Base-by-base conservation (phyloP, 2,888 invertebrate genomes). In the Gisinianus flammeolus region DNA sequence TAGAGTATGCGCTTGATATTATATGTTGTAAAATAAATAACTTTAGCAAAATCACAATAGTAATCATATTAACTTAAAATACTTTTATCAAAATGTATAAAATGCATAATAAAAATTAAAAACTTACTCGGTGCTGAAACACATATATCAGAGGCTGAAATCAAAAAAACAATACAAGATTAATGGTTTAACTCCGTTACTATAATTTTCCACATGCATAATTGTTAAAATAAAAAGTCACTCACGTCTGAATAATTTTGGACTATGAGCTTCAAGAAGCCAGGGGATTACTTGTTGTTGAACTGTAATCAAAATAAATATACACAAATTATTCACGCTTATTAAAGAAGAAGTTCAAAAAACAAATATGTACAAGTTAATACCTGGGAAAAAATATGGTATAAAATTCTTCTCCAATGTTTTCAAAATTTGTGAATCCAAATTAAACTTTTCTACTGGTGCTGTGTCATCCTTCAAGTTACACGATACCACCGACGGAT, bases 71-170 rank as follows among this genome's bases (percentile, higher is more conserved):
- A n/a, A n/a, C n/a, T n/a, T n/a, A n/a, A n/a, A n/a, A n/a, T n/a
- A n/a, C n/a, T n/a, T n/a, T n/a, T n/a, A n/a, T n/a, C n/a, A n/a
- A n/a, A n/a, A n/a, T n/a, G n/a, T n/a, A n/a, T n/a, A n/a, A n/a
- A n/a, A n/a, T n/a, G n/a, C n/a, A n/a, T n/a, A n/a, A n/a, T n/a
- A n/a, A n/a, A n/a, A n/a, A n/a, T n/a, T n/a, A n/a, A n/a, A n/a
- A n/a, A n/a, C n/a, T n/a, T n/a, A n/a, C n/a, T 84, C 0, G 84
- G 84, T 26, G 84, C 84, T 26, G 84, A 84, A 26, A 99, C 95
- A 88, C 98, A 98, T 73, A 97, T 89, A 87, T 99, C 98, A 83
- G 93, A 90, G 0, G 95, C n/a, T n/a, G n/a, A n/a, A n/a, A n/a
- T n/a, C n/a, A n/a, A n/a, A n/a, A n/a, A n/a, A n/a, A n/a, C n/a